Conservation (phyloP, 2,888 invertebrate genomes). For the Bursaphelenchus okinawaensis region DNA sequence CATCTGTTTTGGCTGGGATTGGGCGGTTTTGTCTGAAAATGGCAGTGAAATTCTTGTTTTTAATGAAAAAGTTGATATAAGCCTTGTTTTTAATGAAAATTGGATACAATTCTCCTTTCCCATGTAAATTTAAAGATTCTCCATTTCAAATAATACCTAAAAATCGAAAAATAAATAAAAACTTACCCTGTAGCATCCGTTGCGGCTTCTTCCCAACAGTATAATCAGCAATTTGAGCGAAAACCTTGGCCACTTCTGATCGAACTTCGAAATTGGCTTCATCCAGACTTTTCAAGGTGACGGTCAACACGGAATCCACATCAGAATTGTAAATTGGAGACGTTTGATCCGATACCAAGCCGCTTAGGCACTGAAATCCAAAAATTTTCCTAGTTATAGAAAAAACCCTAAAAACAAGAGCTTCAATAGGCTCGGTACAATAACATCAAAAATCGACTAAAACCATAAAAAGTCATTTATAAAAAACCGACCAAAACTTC, state of each 20-base stretch:
- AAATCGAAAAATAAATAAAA: neutral
- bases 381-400: no score
- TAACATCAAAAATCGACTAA: no score
- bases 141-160: no score
- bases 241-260: slow-evolving; percentile 81
- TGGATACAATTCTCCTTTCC: no score
- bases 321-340: slow-evolving; percentile 54
- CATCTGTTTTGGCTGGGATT: slow-evolving; percentile 8
- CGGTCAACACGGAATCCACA: slow-evolving; percentile 44
- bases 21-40: neutral
- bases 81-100: no score
- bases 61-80: no score
- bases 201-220: slow-evolving; percentile 11
- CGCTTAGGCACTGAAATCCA: slow-evolving; percentile 72
- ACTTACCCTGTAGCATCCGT: neutral
- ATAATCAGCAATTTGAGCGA: slow-evolving; percentile 65
- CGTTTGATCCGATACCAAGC: slow-evolving; percentile 72
- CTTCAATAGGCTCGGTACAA: no score
- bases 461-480: no score
- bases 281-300: slow-evolving; percentile 69
- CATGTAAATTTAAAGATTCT: no score
- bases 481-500: no score
- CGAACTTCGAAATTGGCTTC: slow-evolving; percentile 85
- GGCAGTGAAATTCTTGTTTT: no score
- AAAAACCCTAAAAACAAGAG: no score